phyloP scores from a whole-genome alignment of 2,888 invertebrate species.

The Taenaris catops region DNA sequence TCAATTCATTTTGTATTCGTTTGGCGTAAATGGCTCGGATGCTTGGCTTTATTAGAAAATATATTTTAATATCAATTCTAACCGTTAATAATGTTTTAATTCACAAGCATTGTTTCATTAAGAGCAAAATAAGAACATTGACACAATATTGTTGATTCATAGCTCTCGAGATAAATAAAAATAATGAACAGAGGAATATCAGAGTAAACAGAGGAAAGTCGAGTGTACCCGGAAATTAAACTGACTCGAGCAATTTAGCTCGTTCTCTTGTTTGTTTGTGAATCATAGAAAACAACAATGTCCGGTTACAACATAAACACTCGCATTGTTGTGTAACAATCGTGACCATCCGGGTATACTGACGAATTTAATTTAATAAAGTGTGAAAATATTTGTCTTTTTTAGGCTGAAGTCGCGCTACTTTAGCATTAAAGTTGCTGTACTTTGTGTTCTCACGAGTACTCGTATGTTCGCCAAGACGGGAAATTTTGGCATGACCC shows the following conservation, averaged over 20 bases:
- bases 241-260: constrained; percentile 9
- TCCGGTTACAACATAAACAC: constrained; percentile 2
- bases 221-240: constrained; percentile 10
- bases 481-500: too few relatives aligned
- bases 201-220: constrained; percentile 3
- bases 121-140: not conserved
- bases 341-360: constrained; percentile 3
- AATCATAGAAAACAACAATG: constrained; percentile 7
- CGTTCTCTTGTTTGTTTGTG: constrained; percentile 8
- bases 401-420: too few relatives aligned
- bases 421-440: too few relatives aligned
- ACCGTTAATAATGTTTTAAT: too few relatives aligned
- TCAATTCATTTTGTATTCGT: too few relatives aligned
- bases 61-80: too few relatives aligned
- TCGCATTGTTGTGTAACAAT: constrained; percentile 1
- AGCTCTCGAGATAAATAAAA: constrained; percentile 1
- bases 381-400: too few relatives aligned
- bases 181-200: constrained; percentile 3
- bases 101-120: too few relatives aligned
- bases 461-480: too few relatives aligned
- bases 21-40: too few relatives aligned
- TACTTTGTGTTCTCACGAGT: too few relatives aligned
- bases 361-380: not conserved
- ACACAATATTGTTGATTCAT: constrained; percentile 4
- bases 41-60: too few relatives aligned